These are phyloP conservation scores for Tricholauxania praeusta DNA, from an alignment of 2,888 invertebrate species.

Conservation along the genomic window DNA sequence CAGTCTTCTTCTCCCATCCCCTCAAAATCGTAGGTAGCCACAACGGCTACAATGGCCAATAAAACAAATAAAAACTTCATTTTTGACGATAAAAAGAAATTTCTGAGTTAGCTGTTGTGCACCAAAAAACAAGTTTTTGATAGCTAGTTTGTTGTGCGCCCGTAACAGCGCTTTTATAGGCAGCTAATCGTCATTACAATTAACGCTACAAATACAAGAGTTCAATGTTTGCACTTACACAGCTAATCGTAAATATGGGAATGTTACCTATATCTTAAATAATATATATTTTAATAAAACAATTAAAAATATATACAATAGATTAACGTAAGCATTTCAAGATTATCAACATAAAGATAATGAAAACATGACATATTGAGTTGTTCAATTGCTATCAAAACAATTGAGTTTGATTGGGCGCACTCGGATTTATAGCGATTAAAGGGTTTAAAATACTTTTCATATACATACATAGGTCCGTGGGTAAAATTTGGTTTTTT, in stretches of 20 bases:
- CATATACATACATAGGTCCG: too few species aligned
- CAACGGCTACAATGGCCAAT: conserved; percentile 52
- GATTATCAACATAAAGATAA: not conserved
- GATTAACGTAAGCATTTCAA: not conserved
- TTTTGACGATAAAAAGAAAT: conserved; percentile 15
- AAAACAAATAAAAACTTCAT: conserved; percentile 51
- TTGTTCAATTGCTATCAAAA: not conserved
- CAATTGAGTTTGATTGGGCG: too few species aligned
- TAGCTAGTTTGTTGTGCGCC: conserved; percentile 34
- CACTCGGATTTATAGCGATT: too few species aligned
- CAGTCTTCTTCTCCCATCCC: conserved; percentile 54
- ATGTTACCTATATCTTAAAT: too few species aligned
- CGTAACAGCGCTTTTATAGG: conserved; percentile 54
- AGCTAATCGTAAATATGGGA: too few species aligned
- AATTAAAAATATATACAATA: too few species aligned
- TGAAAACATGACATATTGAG: not conserved
- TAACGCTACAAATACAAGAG: too few species aligned
- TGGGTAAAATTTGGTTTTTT: too few species aligned
- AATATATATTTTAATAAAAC: too few species aligned
- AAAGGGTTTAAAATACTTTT: too few species aligned
- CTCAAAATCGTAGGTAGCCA: conserved; percentile 54
- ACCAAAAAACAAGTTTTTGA: conserved; percentile 36
- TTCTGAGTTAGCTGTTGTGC: conserved; percentile 16
- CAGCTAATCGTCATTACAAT: too few species aligned
- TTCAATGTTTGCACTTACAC: too few species aligned